Conservation (phyloP, 2,113 vertebrate genomes). For the Macroglossus sobrinus region DNA sequence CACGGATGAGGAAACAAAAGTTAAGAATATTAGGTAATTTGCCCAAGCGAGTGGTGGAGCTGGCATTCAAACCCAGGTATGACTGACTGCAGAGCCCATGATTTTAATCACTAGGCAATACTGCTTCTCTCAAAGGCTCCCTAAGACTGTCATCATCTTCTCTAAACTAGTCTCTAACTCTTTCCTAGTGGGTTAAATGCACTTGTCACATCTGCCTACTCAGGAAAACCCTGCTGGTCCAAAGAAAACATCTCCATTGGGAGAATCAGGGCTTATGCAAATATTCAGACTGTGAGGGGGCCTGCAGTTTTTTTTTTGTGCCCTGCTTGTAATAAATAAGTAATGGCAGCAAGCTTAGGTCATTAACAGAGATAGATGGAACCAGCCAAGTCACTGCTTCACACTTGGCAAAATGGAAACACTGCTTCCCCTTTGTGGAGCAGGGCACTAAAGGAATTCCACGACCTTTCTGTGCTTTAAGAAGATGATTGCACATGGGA, state of each 20-base stretch:
- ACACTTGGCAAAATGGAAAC: background rate
- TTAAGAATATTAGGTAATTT: background rate
- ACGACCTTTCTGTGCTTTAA: conserved; percentile 35
- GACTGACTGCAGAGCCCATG: background rate
- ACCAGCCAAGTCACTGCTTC: background rate
- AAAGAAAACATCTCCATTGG: conserved; percentile 31
- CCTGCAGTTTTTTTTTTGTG: background rate
- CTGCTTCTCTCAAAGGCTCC: background rate
- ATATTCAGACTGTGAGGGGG: background rate
- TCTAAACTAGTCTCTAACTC: background rate
- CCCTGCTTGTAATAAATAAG: conserved; percentile 39
- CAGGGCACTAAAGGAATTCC: background rate
- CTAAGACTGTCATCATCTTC: background rate
- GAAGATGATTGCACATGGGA: conserved; percentile 34
- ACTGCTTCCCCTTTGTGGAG: background rate
- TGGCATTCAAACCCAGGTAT: background rate
- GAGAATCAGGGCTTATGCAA: conserved; percentile 25
- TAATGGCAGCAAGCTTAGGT: background rate
- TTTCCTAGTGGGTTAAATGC: background rate
- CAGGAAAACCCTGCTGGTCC: background rate
- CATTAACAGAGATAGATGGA: conserved; percentile 4
- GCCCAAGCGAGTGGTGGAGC: background rate
- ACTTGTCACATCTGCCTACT: background rate
- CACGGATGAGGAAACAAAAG: background rate
- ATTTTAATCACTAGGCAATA: background rate